These are phyloP conservation scores for Urocitellus parryii DNA, from an alignment of 2,113 vertebrate species.

Conservation along the genomic window DNA sequence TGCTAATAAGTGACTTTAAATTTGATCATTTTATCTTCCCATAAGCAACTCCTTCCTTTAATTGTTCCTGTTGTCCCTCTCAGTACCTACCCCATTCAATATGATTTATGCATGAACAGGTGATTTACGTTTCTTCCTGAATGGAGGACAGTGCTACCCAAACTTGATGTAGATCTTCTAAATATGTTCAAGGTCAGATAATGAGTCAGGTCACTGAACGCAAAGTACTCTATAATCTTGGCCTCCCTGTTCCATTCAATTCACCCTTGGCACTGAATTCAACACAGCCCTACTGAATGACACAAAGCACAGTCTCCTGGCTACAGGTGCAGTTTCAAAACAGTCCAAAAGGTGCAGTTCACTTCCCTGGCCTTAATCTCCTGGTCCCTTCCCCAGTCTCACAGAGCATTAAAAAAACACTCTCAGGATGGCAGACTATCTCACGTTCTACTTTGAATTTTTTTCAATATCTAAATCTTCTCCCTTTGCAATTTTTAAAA, in stretches of 20 bases:
- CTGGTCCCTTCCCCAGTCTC: background rate
- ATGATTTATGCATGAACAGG: background rate
- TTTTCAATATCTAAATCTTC: background rate
- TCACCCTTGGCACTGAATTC: background rate
- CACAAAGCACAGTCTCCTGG: background rate
- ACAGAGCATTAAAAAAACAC: background rate
- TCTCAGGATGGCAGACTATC: background rate
- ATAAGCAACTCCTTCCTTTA: conserved; percentile 89
- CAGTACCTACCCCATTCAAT: conserved; percentile 72
- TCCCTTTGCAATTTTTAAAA: background rate
- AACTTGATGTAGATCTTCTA: background rate
- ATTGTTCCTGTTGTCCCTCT: conserved; percentile 82
- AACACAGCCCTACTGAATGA: rapidly evolving
- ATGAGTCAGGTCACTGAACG: background rate
- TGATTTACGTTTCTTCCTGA: background rate
- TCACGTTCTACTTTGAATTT: background rate
- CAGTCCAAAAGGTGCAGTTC: no score
- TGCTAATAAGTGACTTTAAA: conserved; percentile 85
- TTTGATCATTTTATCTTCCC: conserved; percentile 84
- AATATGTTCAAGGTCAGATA: background rate
- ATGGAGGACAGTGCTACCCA: background rate
- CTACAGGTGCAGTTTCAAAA: background rate
- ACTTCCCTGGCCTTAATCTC: background rate
- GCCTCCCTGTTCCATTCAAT: rapidly evolving
- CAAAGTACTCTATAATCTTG: background rate